A percentile compares a stretch with the other conserved stretches of the same genome.
Conservation (phyloP, 2,113 vertebrate species). For the Tragelaphus strepsiceros region DNA sequence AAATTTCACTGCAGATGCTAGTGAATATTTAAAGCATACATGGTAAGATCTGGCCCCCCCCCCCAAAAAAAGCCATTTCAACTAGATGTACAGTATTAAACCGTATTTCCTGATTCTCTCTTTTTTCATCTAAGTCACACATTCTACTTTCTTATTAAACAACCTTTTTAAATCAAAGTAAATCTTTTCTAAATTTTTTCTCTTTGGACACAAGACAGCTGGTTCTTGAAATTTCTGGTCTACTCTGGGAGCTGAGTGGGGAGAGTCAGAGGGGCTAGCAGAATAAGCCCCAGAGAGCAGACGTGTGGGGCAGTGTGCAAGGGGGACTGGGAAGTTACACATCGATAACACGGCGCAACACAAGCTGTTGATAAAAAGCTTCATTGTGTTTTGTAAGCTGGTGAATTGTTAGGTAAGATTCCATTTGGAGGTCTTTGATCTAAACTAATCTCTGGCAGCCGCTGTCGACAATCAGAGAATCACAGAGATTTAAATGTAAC, state of each 20-base stretch:
- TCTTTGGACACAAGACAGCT: not conserved
- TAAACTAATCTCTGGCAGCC: not conserved
- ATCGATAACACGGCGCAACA: not conserved
- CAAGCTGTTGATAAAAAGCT: not conserved
- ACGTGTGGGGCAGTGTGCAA: too few species aligned
- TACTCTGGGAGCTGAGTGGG: not conserved
- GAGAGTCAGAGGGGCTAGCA: not conserved
- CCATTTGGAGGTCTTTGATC: not conserved
- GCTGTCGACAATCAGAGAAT: not conserved
- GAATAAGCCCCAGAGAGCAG: not conserved
- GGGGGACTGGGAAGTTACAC: not conserved
- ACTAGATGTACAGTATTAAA: not conserved
- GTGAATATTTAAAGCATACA: not conserved
- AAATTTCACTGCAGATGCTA: not conserved
- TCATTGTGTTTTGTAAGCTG: not conserved
- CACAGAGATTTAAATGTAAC: not conserved
- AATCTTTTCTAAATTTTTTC: not conserved
- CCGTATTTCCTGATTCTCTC: not conserved
- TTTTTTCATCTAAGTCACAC: not conserved
- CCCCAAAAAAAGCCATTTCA: not conserved
- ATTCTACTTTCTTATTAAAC: not conserved
- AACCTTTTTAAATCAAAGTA: conserved; percentile 14
- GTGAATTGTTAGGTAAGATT: not conserved
- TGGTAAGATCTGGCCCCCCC: too few species aligned
- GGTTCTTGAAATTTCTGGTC: not conserved